Conservation (phyloP, 2,888 invertebrate species). For the Microctonus brassicae region DNA sequence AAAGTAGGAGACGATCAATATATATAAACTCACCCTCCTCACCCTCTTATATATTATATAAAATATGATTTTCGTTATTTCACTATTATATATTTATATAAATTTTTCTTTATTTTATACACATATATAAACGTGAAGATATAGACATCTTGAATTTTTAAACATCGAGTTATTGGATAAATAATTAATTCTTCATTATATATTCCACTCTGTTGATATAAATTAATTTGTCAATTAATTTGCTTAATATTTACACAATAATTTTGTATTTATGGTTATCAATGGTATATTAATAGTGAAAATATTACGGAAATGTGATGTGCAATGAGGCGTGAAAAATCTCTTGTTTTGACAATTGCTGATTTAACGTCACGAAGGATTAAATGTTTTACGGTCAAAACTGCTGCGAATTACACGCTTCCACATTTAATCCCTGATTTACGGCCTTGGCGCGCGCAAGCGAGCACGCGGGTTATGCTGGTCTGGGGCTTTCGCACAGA, state of each 20-base stretch:
- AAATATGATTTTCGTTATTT: constrained; percentile 9
- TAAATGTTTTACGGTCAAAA: constrained; percentile 62
- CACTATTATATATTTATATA: too few relatives aligned
- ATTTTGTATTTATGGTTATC: too few relatives aligned
- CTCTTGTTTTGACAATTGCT: constrained; percentile 66
- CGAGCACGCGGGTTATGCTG: constrained; percentile 37
- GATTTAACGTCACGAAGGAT: constrained; percentile 65
- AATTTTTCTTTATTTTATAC: too few relatives aligned
- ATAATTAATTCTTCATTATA: too few relatives aligned
- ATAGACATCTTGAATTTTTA: too few relatives aligned
- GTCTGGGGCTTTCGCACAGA: constrained; percentile 21
- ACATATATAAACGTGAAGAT: too few relatives aligned
- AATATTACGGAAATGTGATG: not conserved
- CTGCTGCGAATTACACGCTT: constrained; percentile 63
- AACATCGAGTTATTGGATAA: too few relatives aligned
- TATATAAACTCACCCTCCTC: constrained; percentile 9
- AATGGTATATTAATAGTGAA: not conserved
- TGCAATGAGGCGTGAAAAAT: constrained; percentile 58
- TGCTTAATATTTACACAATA: too few relatives aligned
- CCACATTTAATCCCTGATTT: constrained; percentile 66
- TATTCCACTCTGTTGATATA: too few relatives aligned
- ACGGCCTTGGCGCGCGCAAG: constrained; percentile 48
- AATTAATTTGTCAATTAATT: too few relatives aligned
- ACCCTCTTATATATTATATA: not conserved
- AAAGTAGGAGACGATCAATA: constrained; percentile 11